Percentiles rank a stretch among this genome's conserved stretches.
Conservation (phyloP, 2,113 vertebrate species). For the Cyanocitta stelleri region DNA sequence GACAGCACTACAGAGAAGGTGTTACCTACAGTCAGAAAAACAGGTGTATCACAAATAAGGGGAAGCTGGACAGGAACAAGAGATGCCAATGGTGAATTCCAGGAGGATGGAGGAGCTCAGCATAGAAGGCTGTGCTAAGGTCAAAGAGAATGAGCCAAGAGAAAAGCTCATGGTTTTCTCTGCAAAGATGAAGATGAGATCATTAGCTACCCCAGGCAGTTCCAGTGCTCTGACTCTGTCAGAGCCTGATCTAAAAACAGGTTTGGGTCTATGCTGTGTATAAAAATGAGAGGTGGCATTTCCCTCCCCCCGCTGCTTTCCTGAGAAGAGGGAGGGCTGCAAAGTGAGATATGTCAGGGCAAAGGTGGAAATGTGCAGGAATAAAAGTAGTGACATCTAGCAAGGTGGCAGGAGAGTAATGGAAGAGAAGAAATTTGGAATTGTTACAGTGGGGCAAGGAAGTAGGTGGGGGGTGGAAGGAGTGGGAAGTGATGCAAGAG, state of each 20-base stretch:
- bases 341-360: background rate
- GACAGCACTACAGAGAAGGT: background rate
- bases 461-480: background rate
- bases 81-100: background rate
- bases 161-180: constrained; percentile 12
- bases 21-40: background rate
- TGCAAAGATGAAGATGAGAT: constrained; percentile 24
- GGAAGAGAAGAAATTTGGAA: background rate
- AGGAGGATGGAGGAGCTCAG: background rate
- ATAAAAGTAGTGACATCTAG: background rate
- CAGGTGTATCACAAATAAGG: background rate
- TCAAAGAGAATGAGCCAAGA: background rate
- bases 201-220: constrained; percentile 25
- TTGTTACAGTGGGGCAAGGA: background rate
- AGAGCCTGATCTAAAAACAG: constrained; percentile 16
- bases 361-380: background rate
- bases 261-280: background rate
- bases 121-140: background rate
- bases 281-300: background rate
- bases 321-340: background rate
- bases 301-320: background rate
- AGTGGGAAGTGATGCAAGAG: background rate
- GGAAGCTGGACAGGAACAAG: background rate
- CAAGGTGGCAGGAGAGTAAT: background rate
- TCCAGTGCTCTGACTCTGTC: background rate